phyloP scores from a whole-genome alignment of 1,140 invertebrate genomes.

The Ptiloglossa arizonensis region DNA sequence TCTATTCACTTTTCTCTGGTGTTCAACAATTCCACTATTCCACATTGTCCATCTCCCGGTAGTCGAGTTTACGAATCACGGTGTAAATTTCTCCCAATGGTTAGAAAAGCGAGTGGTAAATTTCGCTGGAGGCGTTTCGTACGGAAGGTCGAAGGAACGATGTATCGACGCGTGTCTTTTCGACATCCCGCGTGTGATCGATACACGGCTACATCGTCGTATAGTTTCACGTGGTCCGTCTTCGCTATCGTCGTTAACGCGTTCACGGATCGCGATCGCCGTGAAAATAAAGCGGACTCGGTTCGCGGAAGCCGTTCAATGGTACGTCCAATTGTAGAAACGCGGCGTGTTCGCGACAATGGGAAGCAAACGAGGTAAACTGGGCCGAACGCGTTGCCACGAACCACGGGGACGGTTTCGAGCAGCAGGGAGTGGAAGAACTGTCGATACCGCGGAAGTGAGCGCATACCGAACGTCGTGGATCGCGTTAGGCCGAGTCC shows the following conservation, averaged over 20 bases:
- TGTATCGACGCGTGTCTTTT: too few relatives aligned
- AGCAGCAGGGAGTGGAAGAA: too few relatives aligned
- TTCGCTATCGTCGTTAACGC: too few relatives aligned
- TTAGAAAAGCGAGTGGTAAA: too few relatives aligned
- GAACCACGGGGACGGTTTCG: neutral
- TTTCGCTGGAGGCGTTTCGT: too few relatives aligned
- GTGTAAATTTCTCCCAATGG: too few relatives aligned
- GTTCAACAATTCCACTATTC: too few relatives aligned
- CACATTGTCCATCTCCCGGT: too few relatives aligned
- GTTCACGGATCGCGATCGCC: neutral
- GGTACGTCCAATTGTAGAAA: neutral
- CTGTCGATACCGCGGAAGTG: conserved; percentile 1
- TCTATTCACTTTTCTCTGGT: too few relatives aligned
- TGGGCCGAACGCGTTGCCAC: conserved; percentile 16
- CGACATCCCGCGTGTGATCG: neutral
- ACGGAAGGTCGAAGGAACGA: too few relatives aligned
- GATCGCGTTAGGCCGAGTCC: neutral
- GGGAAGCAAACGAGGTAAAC: conserved; percentile 5
- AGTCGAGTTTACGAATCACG: too few relatives aligned
- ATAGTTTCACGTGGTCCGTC: neutral
- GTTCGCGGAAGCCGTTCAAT: conserved; percentile 6
- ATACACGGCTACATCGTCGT: neutral
- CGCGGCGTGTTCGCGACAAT: neutral
- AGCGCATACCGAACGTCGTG: neutral
- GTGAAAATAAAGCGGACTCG: conserved; percentile 13